These are phyloP conservation scores for Pogonocherus hispidulus DNA, from an alignment of 2,888 invertebrate species.

Conservation along the genomic window DNA sequence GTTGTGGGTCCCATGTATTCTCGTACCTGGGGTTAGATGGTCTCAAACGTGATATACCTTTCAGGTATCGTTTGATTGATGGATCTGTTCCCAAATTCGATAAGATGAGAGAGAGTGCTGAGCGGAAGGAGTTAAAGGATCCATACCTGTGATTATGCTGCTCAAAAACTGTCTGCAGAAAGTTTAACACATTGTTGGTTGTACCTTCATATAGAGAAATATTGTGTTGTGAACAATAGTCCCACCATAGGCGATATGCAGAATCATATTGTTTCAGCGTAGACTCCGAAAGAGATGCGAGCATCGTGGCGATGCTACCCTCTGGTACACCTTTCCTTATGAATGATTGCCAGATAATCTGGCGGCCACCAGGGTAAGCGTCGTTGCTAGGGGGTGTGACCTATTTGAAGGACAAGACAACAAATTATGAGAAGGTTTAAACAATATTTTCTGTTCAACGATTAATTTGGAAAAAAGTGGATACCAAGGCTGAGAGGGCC, in stretches of 20 bases:
- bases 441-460: conserved; percentile 17
- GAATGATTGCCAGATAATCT: conserved; percentile 35
- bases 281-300: conserved; percentile 42
- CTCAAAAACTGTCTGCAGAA: not conserved
- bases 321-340: not conserved
- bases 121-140: not conserved
- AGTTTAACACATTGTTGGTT: not conserved
- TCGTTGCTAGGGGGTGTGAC: conserved; percentile 25
- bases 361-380: conserved; percentile 40
- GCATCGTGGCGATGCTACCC: conserved; percentile 33
- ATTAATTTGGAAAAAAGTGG: conserved; percentile 29
- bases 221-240: conserved; percentile 32
- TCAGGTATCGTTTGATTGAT: not conserved
- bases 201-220: not conserved
- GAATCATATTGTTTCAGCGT: conserved; percentile 48
- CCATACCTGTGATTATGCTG: not conserved
- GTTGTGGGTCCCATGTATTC: not conserved
- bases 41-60: not conserved
- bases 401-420: conserved; percentile 29
- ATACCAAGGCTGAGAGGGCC: conserved; percentile 37
- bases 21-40: not conserved
- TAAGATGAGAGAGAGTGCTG: conserved; percentile 3
- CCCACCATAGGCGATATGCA: conserved; percentile 46
- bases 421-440: conserved; percentile 29
- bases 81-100: not conserved